phyloP scores from a whole-genome alignment of 2,797 vertebrate species.

The Pagetopsis macropterus region DNA sequence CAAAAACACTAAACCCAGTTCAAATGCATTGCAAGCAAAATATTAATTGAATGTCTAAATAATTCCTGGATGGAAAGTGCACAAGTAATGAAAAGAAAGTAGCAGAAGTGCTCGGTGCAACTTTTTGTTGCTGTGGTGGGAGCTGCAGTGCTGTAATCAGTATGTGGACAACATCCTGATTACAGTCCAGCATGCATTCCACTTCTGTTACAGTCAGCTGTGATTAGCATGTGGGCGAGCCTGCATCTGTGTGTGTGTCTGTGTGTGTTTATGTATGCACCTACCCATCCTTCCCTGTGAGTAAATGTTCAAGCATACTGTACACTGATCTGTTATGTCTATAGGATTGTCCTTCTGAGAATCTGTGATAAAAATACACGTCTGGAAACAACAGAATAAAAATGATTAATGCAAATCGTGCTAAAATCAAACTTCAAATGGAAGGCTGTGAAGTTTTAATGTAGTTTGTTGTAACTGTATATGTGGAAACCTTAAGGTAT shows the following conservation, averaged over 20 bases:
- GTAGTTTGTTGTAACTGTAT: not conserved
- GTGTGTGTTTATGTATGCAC: not conserved
- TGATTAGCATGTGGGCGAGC: constrained; percentile 63
- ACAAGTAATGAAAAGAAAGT: constrained; percentile 12
- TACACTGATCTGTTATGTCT: constrained; percentile 9
- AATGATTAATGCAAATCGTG: not conserved
- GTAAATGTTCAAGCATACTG: not conserved
- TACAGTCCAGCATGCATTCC: constrained; percentile 62
- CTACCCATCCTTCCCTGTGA: constrained; percentile 4
- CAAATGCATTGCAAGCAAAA: not conserved
- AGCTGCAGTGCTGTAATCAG: constrained; percentile 50
- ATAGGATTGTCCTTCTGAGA: not conserved
- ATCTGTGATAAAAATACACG: not conserved
- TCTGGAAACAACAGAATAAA: constrained; percentile 2
- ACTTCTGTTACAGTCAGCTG: constrained; percentile 41
- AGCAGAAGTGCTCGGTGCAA: not conserved
- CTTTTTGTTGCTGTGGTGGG: constrained; percentile 13
- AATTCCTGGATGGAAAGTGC: constrained; percentile 15
- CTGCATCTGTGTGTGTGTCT: constrained; percentile 23
- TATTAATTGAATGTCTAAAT: not conserved
- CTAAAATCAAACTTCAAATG: not conserved
- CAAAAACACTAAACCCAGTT: not conserved
- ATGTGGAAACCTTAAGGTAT: not conserved
- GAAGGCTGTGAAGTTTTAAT: not conserved
- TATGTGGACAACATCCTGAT: constrained; percentile 64